Base-by-base conservation (phyloP, 2,797 vertebrate species). In the Clarias laeviceps region DNA sequence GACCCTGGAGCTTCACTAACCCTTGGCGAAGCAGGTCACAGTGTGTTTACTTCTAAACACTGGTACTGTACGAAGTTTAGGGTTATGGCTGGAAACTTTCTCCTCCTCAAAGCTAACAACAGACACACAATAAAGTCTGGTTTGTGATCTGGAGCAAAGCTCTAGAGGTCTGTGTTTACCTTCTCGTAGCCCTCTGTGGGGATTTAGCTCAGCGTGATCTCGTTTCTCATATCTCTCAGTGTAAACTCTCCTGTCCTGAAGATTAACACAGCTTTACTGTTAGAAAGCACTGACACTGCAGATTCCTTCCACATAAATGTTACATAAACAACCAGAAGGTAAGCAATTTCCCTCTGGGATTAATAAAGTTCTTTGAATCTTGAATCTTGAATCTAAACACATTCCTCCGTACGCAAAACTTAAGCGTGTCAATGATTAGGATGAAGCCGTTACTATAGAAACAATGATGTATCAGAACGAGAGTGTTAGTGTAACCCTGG, bases 41-140 rank as follows among this genome's bases (percentile, higher is more conserved):
- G 37, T 61, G 81, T 82, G 82, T 66, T 78, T 66, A n/a, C 82
- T 14, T 37, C 32, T 24, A 24, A 78, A 61, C 76, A 78, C 8
- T 3, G 20, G 1, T 0, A 3, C 57, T 61, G 50, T 34, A 9
- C 2, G 20, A 1, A 32, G 6, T 29, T 76, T 29, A 27, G n/a
- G 22, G 12, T 29, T 0, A 56, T 0, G 6, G 22, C 18, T 11
- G 2, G 27, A 57, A 76, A 20, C 37, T n/a, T 50, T 15, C 40
- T 27, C 5, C 40, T 73, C 24, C 24, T 50, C 32, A 20, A 24
- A 12, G 0, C 3, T 4, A 40, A 24, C 7, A 59, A 59, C 17
- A 59, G 0, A 66, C 27, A 66, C 7, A 20, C 2, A 20, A 29
- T 5, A 14, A 27, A n/a, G 61, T n/a, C 45, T 45, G 45, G 45